Evolutionary conservation across 1,140 invertebrate species (phyloP).

Genomic region (Solenopsis fugax): DNA sequence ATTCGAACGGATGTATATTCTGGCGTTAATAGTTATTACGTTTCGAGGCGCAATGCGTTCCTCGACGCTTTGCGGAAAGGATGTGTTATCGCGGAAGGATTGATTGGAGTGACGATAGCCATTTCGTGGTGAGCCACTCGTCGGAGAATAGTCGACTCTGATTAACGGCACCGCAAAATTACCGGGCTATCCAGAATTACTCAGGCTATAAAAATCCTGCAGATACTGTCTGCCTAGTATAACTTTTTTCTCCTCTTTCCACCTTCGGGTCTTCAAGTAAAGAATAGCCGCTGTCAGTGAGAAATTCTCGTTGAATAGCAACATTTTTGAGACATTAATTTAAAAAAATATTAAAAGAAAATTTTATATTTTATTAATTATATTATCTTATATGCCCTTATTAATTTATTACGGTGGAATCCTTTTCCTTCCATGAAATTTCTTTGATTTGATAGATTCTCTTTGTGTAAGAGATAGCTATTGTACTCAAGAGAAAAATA

Average conservation of each 20-base stretch:
- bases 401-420: neutral
- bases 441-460: neutral
- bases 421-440: neutral
- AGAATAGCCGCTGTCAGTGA: neutral
- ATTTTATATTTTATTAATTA: constrained; percentile 1
- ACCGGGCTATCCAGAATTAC: constrained; percentile 27
- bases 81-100: constrained; percentile 24
- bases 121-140: constrained; percentile 38
- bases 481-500: constrained; percentile 11
- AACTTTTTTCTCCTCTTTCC: neutral
- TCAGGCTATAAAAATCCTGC: constrained; percentile 14
- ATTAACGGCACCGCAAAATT: constrained; percentile 49
- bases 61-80: neutral
- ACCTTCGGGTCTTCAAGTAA: neutral
- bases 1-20: neutral
- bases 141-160: constrained; percentile 29
- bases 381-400: neutral
- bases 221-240: neutral
- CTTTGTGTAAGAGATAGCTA: neutral
- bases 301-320: neutral
- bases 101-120: constrained; percentile 31
- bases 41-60: neutral
- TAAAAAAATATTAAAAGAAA: neutral
- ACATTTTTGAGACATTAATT: constrained; percentile 13
- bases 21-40: neutral